These are phyloP conservation scores for Ceratoteleas bidentatus DNA, from an alignment of 1,140 invertebrate species.

Conservation along the genomic window DNA sequence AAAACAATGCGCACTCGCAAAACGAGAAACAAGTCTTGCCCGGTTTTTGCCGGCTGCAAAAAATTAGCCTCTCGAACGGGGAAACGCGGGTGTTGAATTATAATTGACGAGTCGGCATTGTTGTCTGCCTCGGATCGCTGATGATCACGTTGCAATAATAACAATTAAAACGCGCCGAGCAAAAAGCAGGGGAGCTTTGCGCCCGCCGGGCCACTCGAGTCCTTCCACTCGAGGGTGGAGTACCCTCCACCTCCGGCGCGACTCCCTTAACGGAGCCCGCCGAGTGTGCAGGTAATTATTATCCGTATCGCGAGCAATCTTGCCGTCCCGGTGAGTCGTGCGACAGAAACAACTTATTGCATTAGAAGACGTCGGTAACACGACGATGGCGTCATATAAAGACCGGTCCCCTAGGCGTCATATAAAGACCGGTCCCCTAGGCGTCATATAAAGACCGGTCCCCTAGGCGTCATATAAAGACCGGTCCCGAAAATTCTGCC, in stretches of 20 bases:
- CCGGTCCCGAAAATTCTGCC: too few species aligned
- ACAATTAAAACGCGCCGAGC: constrained; percentile 23
- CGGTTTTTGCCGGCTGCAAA: too few species aligned
- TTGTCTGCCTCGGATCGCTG: too few species aligned
- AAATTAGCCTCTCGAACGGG: neutral
- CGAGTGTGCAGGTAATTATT: constrained; percentile 62
- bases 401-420: too few species aligned
- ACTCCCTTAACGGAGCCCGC: constrained; percentile 42
- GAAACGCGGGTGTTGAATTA: neutral
- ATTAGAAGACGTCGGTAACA: constrained; percentile 48
- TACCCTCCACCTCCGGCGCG: constrained; percentile 36
- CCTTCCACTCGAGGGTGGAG: constrained; percentile 33
- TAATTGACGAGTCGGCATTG: neutral
- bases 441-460: too few species aligned
- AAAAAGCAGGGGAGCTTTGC: constrained; percentile 4
- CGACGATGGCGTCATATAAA: too few species aligned
- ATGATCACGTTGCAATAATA: constrained; percentile 12
- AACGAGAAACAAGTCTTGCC: too few species aligned
- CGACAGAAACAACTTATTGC: constrained; percentile 64
- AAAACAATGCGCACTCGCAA: neutral
- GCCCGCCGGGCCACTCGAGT: neutral
- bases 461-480: too few species aligned
- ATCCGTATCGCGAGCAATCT: constrained; percentile 59
- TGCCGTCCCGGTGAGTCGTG: constrained; percentile 49
- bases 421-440: too few species aligned